Base-by-base conservation (phyloP, 2,888 invertebrate species). In the Andrena fulva region DNA sequence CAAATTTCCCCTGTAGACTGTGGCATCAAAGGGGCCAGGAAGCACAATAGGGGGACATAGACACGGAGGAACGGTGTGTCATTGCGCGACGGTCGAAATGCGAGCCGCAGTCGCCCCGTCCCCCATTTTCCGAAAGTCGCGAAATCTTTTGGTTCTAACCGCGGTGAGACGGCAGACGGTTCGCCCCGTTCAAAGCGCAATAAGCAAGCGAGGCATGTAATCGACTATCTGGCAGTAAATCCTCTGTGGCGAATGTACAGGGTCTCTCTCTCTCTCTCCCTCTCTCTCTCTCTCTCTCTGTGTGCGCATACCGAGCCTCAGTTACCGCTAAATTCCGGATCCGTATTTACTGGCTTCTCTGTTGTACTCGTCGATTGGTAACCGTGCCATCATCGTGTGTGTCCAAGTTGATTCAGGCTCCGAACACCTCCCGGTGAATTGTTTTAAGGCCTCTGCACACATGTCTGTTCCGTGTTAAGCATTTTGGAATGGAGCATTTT, bases 171-270 rank as follows among this genome's bases (percentile, higher is more conserved):
- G 63, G 76, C 79, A 56, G 42, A 12, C 52, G 63, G 31, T 48
- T 77, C 80, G 73, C 29, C 42, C 64, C 67, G 80, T 78, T 84
- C 88, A 88, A 85, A 88, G 88, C 85, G 88, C 85, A 88, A 88
- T 88, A 82, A 88, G 87, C 86, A 85, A 88, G 87, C 88, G 76
- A 84, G 56, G 80, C 88, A 82, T 88, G 88, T 88, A 88, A 88
- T 88, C 87, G 88, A 88, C 88, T 88, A 88, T 88, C 87, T 82
- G 86, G 73, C 85, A 77, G 84, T 84, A 84, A 88, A 88, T 88
- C 80, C 88, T 86, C 82, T 81, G 84, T 66, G 82, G 84, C 68
- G 79, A 87, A 79, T 74, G 79, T 86, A 75, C 77, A 73, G 71
- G 80, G 69, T 52, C 56, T 68, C 48, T 20, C 52, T 52, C 52